Conservation (phyloP, 2,888 invertebrate species). For the Drosophila ezoana region DNA sequence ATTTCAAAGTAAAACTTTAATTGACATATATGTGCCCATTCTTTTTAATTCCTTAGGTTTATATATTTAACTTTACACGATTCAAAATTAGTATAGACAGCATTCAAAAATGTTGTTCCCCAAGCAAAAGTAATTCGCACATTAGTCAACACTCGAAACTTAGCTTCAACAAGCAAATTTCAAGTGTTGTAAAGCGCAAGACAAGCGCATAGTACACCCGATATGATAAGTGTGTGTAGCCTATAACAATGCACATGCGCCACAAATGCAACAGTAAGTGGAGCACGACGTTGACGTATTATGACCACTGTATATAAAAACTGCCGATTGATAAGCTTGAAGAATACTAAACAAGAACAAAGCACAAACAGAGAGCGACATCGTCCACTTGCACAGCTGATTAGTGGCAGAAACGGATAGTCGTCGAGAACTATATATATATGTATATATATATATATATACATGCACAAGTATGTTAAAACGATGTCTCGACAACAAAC, state of each 20-base stretch:
- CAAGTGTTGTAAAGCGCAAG: too few relatives aligned
- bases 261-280: constrained; percentile 36
- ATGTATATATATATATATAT: too few relatives aligned
- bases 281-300: constrained; percentile 44
- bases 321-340: constrained; percentile 59
- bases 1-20: too few relatives aligned
- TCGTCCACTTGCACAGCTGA: constrained; percentile 51
- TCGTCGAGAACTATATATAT: not conserved
- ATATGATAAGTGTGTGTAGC: not conserved
- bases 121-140: too few relatives aligned
- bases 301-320: constrained; percentile 11
- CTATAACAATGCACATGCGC: constrained; percentile 7
- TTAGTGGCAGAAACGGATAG: constrained; percentile 34
- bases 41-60: too few relatives aligned
- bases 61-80: too few relatives aligned
- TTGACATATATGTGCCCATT: too few relatives aligned
- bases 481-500: constrained; percentile 23
- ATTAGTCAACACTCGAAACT: too few relatives aligned
- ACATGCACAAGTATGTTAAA: not conserved
- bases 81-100: too few relatives aligned
- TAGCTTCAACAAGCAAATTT: too few relatives aligned
- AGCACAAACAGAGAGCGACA: constrained; percentile 21
- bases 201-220: not conserved
- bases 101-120: too few relatives aligned
- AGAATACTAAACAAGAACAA: constrained; percentile 31